Base-by-base conservation (phyloP, 2,113 vertebrate species). In the Aythya baeri region DNA sequence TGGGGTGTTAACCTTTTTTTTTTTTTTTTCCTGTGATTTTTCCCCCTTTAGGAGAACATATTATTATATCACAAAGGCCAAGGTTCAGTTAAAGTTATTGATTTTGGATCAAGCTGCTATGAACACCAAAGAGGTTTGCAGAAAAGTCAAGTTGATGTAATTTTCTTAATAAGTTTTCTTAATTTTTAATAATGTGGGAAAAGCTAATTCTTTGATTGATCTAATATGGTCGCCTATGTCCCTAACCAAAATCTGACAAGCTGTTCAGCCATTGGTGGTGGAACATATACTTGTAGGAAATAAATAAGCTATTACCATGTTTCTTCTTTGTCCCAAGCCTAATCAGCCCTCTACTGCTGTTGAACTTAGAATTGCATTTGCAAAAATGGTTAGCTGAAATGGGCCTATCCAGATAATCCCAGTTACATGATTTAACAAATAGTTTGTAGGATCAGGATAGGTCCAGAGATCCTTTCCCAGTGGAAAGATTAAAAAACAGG, bases 31-130 rank as follows among this genome's bases (percentile, higher is more conserved):
- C 14, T 86, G 22, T 88, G 25, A 25, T 72, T 57, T 82, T 84
- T 84, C n/a, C 12, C 17, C 73, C 34, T 97, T 79, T 82, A 99
- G 99, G 99, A 99, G 94, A 99, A 99, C 93, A 99, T 99, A 95
- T 98, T 99, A 61, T 95, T 99, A 46, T 98, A 98, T 83, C 98
- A 99, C 91, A 98, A 98, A 92, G 99, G 98, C 21, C 99, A 99
- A 46, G 98, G 98, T 43, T 99, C 99, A 87, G 99, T 99, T 93
- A 99, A 99, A 97, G 99, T 99, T 84, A 99, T 99, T 80, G 99
- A 99, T 96, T 99, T 99, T 97, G 99, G 99, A 89, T 99, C 99
- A 70, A 99, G 99, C 94, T 99, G 99, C 95, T 99, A 99, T 76
- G 99, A 99, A 95, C 98, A 99, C 91, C 98, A 99, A 97, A 99